Percentiles rank a stretch among this genome's conserved stretches.
Evolutionary conservation across 1,140 invertebrate genomes (phyloP).

Genomic region (Ridgeia piscesae): DNA sequence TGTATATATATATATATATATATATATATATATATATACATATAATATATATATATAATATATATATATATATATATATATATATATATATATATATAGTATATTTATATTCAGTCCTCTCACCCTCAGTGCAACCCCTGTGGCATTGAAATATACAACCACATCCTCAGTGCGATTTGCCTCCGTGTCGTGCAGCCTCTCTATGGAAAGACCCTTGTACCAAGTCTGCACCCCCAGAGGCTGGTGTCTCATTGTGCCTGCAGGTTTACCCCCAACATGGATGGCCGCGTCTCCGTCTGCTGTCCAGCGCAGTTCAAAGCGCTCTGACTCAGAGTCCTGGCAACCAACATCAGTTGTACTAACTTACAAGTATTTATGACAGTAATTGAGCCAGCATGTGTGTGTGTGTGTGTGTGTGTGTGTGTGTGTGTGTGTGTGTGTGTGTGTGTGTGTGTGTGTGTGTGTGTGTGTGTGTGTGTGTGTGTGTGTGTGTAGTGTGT

Average conservation of each 20-base stretch:
- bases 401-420: not conserved
- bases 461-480: conserved; percentile 24
- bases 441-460: conserved; percentile 24
- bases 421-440: conserved; percentile 24
- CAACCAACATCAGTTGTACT: too few relatives aligned
- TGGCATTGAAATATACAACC: not conserved
- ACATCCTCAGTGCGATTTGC: not conserved
- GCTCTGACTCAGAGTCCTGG: not conserved
- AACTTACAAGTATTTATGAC: not conserved
- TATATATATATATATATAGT: not conserved
- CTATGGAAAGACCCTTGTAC: not conserved
- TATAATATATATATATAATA: not conserved
- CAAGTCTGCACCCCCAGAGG: not conserved
- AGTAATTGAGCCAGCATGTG: not conserved
- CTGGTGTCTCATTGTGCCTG: not conserved
- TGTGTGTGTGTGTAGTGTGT: conserved; percentile 24
- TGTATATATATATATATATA: not conserved
- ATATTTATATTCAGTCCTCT: not conserved
- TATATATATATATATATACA: not conserved
- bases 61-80: too few relatives aligned
- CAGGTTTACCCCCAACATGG: not conserved
- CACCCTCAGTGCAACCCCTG: not conserved
- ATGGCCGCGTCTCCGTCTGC: not conserved
- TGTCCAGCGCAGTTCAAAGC: not conserved
- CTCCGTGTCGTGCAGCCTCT: not conserved